Base-by-base conservation (phyloP, 2,888 invertebrate genomes). In the Rutpela maculata region DNA sequence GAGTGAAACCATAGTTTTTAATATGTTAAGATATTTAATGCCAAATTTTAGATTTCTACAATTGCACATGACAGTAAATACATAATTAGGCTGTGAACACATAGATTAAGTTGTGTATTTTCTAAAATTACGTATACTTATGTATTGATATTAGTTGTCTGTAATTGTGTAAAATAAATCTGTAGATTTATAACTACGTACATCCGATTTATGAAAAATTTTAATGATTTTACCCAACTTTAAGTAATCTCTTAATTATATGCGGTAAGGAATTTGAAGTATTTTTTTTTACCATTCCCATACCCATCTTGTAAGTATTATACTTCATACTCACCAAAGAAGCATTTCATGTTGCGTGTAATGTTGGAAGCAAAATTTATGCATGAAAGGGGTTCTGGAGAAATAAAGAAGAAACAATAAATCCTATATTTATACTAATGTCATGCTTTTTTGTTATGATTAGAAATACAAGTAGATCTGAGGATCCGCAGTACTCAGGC, bases 61-160 rank as follows among this genome's bases (percentile, higher is more conserved):
- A 56, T 69, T 69, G 69, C 69, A 69, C 69, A 69, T 69, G 69
- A 69, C 69, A 69, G 69, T 69, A 59, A 69, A 69, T 69, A 69
- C 59, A 59, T 70, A 70, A 56, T 69, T 60, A 70, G 70, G 70
- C 70, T 70, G 70, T 70, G 70, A 70, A 70, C 70, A 70, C 70
- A 35, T 70, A 60, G 60, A 60, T 60, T 60, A 70, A 60, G 70
- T 70, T 70, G 60, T 70, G 70, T 70, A 70, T 70, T 70, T 70
- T 60, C 60, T 70, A 70, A 70, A 59, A 70, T 70, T 70, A 70
- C 56, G 38, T 70, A 70, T 70, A 70, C 59, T 70, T 70, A 70
- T 60, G 59, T 70, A 59, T 70, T 60, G 70, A 70, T 70, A 70
- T 70, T 70, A 60, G 60, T 70, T 70, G 70, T 70, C 70, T 60